A percentile compares a stretch with the other conserved stretches of the same genome.
Evolutionary conservation across 2,888 invertebrate genomes (phyloP).

Genomic region (Phengaris alcon): DNA sequence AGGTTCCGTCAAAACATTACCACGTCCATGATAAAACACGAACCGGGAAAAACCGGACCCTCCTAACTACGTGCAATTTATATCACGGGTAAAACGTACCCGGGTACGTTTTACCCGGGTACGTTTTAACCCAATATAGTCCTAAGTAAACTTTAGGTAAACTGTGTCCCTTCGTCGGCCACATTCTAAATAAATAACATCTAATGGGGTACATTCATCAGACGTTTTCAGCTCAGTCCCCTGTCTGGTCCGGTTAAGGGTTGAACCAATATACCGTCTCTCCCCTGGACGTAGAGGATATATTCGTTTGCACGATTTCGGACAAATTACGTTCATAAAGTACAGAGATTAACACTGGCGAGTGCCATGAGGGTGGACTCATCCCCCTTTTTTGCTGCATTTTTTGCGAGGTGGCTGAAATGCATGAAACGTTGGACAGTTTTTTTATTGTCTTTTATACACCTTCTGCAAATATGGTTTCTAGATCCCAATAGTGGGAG

Average conservation of each 20-base stretch:
- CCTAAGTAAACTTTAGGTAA: constrained; percentile 78
- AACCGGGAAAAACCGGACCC: constrained; percentile 72
- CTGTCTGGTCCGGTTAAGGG: constrained; percentile 64
- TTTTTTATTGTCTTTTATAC: neutral
- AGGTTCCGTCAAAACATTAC: constrained; percentile 40
- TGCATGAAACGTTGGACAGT: constrained; percentile 23
- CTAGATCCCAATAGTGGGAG: too few relatives aligned
- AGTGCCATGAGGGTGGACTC: constrained; percentile 62
- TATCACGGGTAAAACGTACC: constrained; percentile 67
- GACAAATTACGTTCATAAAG: constrained; percentile 67
- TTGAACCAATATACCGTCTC: constrained; percentile 27
- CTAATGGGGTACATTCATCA: constrained; percentile 80
- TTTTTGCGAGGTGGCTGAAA: constrained; percentile 61
- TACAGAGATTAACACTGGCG: constrained; percentile 72
- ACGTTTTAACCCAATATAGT: constrained; percentile 70
- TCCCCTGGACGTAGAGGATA: constrained; percentile 43
- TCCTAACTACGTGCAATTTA: constrained; percentile 69
- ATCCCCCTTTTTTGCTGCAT: constrained; percentile 73
- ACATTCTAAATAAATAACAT: constrained; percentile 81
- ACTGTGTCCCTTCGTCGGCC: constrained; percentile 75
- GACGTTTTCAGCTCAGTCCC: constrained; percentile 76
- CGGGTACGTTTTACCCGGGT: constrained; percentile 57
- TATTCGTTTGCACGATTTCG: constrained; percentile 41
- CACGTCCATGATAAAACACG: constrained; percentile 55
- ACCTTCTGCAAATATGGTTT: constrained; percentile 1